phyloP scores from a whole-genome alignment of 2,797 vertebrate species.

The Typhlichthys subterraneus region DNA sequence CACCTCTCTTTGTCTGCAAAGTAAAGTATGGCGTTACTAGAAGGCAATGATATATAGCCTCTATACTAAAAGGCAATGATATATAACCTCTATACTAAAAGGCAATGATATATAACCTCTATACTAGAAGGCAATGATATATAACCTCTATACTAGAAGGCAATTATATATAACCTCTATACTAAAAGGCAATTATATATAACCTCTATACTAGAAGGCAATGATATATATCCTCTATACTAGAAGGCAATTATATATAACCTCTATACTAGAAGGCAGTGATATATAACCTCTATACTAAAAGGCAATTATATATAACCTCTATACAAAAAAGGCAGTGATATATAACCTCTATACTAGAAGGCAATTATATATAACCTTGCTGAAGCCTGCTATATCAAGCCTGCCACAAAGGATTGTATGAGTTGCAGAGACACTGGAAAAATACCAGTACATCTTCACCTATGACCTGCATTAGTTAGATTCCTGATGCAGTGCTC shows the following conservation, averaged over 20 bases:
- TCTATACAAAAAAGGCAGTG: not conserved
- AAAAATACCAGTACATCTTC: constrained; percentile 75
- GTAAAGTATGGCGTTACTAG: constrained; percentile 11
- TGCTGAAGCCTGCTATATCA: too few species aligned
- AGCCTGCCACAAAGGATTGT: too few species aligned
- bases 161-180: not conserved
- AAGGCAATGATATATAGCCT: too few species aligned
- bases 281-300: not conserved
- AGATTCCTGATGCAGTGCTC: constrained; percentile 54
- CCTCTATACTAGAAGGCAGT: not conserved
- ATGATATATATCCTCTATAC: not conserved
- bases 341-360: not conserved
- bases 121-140: not conserved
- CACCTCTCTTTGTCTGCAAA: constrained; percentile 40
- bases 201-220: not conserved
- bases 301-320: not conserved
- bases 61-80: too few species aligned
- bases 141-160: not conserved
- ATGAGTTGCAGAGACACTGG: constrained; percentile 59
- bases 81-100: not conserved
- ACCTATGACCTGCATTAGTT: constrained; percentile 72
- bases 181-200: not conserved
- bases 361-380: too few species aligned
- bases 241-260: not conserved
- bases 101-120: not conserved